A percentile compares a stretch with the other conserved stretches of the same genome.
Conservation (phyloP, 2,888 invertebrate species). For the Loripinus fragilis region DNA sequence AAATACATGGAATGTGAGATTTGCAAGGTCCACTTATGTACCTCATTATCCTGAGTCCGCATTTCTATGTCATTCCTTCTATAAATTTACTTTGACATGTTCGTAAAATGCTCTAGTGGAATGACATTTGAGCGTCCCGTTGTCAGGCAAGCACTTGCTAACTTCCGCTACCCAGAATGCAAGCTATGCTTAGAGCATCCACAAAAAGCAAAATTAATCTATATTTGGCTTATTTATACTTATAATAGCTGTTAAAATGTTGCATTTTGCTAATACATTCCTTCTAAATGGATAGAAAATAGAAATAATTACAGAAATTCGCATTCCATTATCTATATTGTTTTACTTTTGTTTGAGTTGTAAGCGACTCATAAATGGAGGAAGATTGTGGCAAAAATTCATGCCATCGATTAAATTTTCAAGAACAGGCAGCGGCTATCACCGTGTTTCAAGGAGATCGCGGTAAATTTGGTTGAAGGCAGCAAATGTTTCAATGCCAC, state of each 20-base stretch:
- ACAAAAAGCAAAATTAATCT: not conserved
- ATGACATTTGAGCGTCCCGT: slow-evolving; percentile 58
- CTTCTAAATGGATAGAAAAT: too few relatives aligned
- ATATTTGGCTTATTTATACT: too few relatives aligned
- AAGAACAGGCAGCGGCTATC: slow-evolving; percentile 53
- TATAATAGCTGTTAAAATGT: too few relatives aligned
- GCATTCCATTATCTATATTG: too few relatives aligned
- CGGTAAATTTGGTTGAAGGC: too few relatives aligned
- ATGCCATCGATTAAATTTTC: slow-evolving; percentile 55
- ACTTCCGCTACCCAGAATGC: slow-evolving; percentile 48
- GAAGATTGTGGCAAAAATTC: slow-evolving; percentile 49
- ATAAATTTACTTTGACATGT: not conserved
- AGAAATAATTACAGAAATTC: too few relatives aligned
- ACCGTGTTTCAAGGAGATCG: slow-evolving; percentile 50
- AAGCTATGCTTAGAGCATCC: slow-evolving; percentile 43
- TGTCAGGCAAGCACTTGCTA: slow-evolving; percentile 66
- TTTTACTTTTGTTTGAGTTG: slow-evolving; percentile 19
- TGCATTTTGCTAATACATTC: too few relatives aligned
- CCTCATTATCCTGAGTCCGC: slow-evolving; percentile 62
- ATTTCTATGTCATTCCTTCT: slow-evolving; percentile 54
- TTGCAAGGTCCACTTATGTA: not conserved
- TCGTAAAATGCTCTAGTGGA: not conserved
- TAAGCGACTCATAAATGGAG: slow-evolving; percentile 54
- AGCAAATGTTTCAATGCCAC: too few relatives aligned
- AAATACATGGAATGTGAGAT: too few relatives aligned